Base-by-base conservation (phyloP, 2,113 vertebrate genomes). In the Colistium nudipinnis region DNA sequence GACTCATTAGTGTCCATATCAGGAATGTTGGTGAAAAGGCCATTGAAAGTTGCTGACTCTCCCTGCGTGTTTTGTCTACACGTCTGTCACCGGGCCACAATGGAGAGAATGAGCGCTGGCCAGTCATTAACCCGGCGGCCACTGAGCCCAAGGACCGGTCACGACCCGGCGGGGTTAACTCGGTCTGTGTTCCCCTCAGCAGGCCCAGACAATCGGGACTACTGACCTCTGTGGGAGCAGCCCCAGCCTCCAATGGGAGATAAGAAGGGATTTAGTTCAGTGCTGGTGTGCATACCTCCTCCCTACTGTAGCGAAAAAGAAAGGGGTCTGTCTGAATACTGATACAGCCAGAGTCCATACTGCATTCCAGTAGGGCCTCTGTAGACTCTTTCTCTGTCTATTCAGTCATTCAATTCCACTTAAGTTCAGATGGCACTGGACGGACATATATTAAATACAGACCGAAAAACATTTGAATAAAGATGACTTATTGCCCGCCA, bases 221-320 rank as follows among this genome's bases (percentile, higher is more conserved):
- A 71, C 74, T 88, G 89, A 91, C 88, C 86, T 84, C 69, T 88
- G 67, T 57, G 77, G 69, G 70, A 31, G 7, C 35, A 54, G 63
- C 56, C n/a, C n/a, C 71, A 68, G 63, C 69, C 69, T 76, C 78
- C 76, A 85, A 64, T 62, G 67, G 83, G 59, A 89, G 92, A 91
- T 92, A 84, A 91, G 87, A 72, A 53, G 83, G 84, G 85, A 88
- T 90, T 91, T 88, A 69, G 61, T 80, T 78, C 76, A 80, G 65
- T 59, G 76, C 66, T 20, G 45, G 10, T 70, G 62, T 63, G 60
- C 85, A 91, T 91, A 87, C 87, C 88, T 88, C 85, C 63, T 76
- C 63, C 76, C 77, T 81, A 84, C 85, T 87, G 86, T 90, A 87
- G 85, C 82, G 57, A 79, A 81, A 86, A 71, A 73, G 57, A 78